Evolutionary conservation across 2,888 invertebrate species (phyloP), one percentile per base, ranked within the genome.

Genomic region (Amorpha juglandis): DNA sequence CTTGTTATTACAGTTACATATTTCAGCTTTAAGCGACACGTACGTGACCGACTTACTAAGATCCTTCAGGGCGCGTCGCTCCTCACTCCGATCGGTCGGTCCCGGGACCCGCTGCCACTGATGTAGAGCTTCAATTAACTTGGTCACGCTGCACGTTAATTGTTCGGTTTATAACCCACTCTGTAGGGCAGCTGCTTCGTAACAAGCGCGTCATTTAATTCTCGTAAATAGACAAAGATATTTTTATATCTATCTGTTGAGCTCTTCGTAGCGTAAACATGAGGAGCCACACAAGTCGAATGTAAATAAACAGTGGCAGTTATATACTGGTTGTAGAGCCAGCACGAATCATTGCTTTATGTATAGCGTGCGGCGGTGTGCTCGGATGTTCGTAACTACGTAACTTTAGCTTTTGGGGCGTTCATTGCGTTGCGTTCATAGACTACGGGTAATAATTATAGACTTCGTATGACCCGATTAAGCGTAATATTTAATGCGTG

Each of bases 151-250:
- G 74, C 76, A 77, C 83, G 84, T 87, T 92, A 91, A 92, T 92
- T 91, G 92, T 90, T 89, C 87, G 84, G 85, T 89, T 90, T 89
- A 91, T 89, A 92, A 84, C 90, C 86, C 86, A 86, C 89, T 89
- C 82, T 85, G 88, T 84, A 83, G 83, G 88, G 92, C 92, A 91
- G 92, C 91, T 92, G 92, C 84, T 86, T 89, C 86, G 80, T 90
- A 90, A 88, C 90, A 90, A 86, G 83, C 86, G 80, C 83, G 83
- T 89, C 86, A 87, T 91, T 91, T 91, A 90, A 91, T 88, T 90
- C 90, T 90, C 84, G 87, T 92, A 90, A 91, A 92, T 91, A 92
- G 89, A 90, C 88, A 89, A 87, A 90, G 90, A 91, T 92, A 92
- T 93, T 91, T 92, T 90, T 92, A 91, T 91, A 90, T 90, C 88